Base-by-base conservation (phyloP, 1,140 invertebrate species). In the Atta colombica region DNA sequence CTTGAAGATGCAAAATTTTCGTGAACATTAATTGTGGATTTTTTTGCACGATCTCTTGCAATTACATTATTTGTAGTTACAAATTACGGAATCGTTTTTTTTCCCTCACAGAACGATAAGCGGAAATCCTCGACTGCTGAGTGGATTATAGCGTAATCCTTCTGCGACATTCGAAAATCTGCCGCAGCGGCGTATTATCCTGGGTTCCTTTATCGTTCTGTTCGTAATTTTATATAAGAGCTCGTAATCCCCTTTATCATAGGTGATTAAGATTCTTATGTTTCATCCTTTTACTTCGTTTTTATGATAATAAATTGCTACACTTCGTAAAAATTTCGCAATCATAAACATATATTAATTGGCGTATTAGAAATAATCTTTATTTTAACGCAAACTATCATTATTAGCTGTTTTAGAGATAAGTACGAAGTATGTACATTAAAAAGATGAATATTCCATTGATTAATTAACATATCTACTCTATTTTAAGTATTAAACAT, bases 71-170 rank as follows among this genome's bases (percentile, higher is more conserved):
- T 12, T 18, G 53, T 53, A 53, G 68, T 45, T 71, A 45, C 39
- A 53, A 82, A 18, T 49, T 72, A 25, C 21, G 35, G 18, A 2
- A 18, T 21, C 18, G 12, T 28, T 49, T 85, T 65, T 51, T 84
- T 65, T 31, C 0, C 14, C 35, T 18, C 31, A 51, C 6, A 7
- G 25, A 80, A 69, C 81, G 31, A 78, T 53, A 82, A 82, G 39
- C 63, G 77, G 21, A 69, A 81, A 82, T 82, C 69, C 55, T 51
- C 69, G 55, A 18, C 68, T 82, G 25, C 25, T 39, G 25, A 82
- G 80, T 82, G 55, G 80, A 82, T 82, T 82, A 82, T 25, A 12
- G 16, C 12, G 25, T 82, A 82, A 82, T 82, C 68, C 80, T 82
- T 60, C 53, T 25, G 39, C 80, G 80, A 82, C 68, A 74, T 60